A percentile compares a stretch with the other conserved stretches of the same genome.
Conservation (phyloP, 1,140 invertebrate genomes). For the Choristoneura fumiferana region DNA sequence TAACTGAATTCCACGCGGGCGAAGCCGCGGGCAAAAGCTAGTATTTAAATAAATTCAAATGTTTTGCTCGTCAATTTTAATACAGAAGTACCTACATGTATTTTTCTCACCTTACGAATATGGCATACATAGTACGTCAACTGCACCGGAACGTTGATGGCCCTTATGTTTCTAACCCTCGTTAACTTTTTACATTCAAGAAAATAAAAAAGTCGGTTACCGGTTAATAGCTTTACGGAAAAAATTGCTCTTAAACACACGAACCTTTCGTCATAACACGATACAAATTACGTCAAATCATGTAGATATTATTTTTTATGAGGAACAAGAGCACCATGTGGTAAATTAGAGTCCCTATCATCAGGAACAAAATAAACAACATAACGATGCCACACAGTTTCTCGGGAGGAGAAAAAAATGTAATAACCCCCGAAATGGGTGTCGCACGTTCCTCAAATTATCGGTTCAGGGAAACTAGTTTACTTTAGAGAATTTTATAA, state of each 20-base stretch:
- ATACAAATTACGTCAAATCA: constrained; percentile 68
- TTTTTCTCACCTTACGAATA: too few species aligned
- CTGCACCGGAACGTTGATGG: constrained; percentile 23
- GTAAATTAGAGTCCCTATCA: constrained; percentile 67
- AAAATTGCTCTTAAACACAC: constrained; percentile 64
- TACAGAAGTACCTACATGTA: too few species aligned
- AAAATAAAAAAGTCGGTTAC: constrained; percentile 47
- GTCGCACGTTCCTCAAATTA: constrained; percentile 50
- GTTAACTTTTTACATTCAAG: constrained; percentile 47
- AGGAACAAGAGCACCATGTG: constrained; percentile 54
- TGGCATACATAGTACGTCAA: too few species aligned
- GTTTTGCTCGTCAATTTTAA: too few species aligned
- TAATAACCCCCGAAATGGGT: constrained; percentile 42
- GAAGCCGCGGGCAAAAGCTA: too few species aligned
- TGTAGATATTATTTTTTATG: constrained; percentile 68
- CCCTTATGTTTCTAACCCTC: constrained; percentile 37
- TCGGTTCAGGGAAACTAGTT: constrained; percentile 29
- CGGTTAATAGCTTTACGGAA: constrained; percentile 54
- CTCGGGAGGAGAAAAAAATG: constrained; percentile 42
- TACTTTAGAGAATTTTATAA: constrained; percentile 28
- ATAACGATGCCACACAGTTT: constrained; percentile 53
- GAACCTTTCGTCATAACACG: constrained; percentile 61
- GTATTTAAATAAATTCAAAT: too few species aligned
- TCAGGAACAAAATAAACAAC: constrained; percentile 66
- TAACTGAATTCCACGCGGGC: too few species aligned